These are phyloP conservation scores for Leptinotarsa tumamoca DNA, from an alignment of 2,888 invertebrate genomes.

Conservation along the genomic window DNA sequence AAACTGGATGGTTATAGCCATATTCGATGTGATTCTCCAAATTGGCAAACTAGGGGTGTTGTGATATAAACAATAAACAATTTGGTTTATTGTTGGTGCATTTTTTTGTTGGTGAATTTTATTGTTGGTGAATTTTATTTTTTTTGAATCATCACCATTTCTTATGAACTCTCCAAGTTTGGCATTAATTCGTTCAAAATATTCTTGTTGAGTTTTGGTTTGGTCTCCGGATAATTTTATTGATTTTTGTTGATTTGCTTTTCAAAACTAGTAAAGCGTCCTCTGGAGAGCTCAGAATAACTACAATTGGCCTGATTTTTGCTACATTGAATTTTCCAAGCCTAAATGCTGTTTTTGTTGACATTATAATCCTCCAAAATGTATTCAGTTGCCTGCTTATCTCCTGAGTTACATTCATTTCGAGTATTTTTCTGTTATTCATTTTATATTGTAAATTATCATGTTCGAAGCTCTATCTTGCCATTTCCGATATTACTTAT, in stretches of 20 bases:
- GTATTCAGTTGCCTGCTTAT: neutral
- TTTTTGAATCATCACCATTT: neutral
- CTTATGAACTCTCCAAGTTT: neutral
- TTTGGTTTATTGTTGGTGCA: neutral
- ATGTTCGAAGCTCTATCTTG: slow-evolving; percentile 12
- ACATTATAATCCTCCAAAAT: neutral
- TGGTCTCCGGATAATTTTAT: slow-evolving; percentile 16
- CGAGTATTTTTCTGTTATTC: slow-evolving; percentile 5
- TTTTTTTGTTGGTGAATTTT: slow-evolving; percentile 6
- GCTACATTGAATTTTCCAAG: slow-evolving; percentile 5
- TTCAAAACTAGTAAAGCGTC: slow-evolving; percentile 2
- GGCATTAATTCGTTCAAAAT: slow-evolving; percentile 1
- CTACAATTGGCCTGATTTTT: slow-evolving; percentile 12
- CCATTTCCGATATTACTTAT: slow-evolving; percentile 1
- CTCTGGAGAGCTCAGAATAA: slow-evolving; percentile 10
- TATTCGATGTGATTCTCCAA: no score
- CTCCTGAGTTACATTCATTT: slow-evolving; percentile 6
- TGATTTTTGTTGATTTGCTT: neutral
- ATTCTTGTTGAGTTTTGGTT: slow-evolving; percentile 10
- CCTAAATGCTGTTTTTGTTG: slow-evolving; percentile 7
- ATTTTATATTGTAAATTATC: slow-evolving; percentile 10
- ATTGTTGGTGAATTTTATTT: neutral
- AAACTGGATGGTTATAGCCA: no score
- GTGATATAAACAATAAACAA: no score
- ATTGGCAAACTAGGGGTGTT: no score